These are phyloP conservation scores for Papilio dardanus DNA, from an alignment of 1,140 invertebrate species.

Conservation along the genomic window DNA sequence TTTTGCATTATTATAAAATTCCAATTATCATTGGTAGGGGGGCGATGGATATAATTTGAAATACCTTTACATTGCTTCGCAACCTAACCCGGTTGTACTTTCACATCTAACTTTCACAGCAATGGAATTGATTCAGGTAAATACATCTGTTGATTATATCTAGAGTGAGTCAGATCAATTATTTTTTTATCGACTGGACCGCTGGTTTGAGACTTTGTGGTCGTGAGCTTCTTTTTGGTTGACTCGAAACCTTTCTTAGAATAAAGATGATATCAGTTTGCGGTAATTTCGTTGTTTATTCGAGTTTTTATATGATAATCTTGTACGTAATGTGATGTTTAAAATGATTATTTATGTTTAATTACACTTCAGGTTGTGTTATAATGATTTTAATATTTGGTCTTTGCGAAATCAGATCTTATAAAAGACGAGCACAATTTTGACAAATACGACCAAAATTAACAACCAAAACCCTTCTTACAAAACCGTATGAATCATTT, in stretches of 20 bases:
- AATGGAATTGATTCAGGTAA: slow-evolving; percentile 38
- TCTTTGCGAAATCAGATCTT: background rate
- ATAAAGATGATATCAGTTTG: slow-evolving; percentile 38
- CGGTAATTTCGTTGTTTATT: background rate
- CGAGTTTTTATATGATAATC: background rate
- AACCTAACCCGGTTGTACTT: slow-evolving; percentile 31
- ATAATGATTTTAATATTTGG: background rate
- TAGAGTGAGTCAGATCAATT: slow-evolving; percentile 46
- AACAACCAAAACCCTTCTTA: background rate
- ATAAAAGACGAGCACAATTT: background rate
- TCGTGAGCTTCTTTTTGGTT: slow-evolving; percentile 42
- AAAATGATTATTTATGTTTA: background rate
- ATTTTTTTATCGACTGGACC: slow-evolving; percentile 43
- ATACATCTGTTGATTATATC: slow-evolving; percentile 29
- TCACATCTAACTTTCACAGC: slow-evolving; percentile 33
- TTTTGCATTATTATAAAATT: slow-evolving; percentile 79
- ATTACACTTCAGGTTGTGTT: background rate
- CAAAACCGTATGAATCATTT: slow-evolving; percentile 6
- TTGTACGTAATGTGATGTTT: background rate
- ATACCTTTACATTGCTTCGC: slow-evolving; percentile 42
- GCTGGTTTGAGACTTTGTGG: slow-evolving; percentile 32
- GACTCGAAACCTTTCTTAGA: slow-evolving; percentile 46
- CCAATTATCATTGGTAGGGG: slow-evolving; percentile 44
- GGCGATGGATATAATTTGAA: slow-evolving; percentile 27
- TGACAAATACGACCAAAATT: background rate